Evolutionary conservation across 2,113 vertebrate genomes (phyloP).

Genomic region (Coptodon rendalli): DNA sequence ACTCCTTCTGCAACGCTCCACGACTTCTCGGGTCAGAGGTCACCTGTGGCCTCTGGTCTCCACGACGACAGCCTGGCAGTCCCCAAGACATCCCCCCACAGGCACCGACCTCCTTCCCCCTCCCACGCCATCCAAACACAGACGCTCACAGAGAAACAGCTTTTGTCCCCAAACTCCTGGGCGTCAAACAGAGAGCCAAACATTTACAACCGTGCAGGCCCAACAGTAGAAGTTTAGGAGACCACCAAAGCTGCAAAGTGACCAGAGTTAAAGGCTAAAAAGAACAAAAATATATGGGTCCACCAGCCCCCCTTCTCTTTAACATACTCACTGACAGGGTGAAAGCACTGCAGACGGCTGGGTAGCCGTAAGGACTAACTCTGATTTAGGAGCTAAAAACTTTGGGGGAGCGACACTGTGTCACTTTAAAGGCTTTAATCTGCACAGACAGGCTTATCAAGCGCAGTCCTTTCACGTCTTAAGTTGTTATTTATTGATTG

Average conservation of each 20-base stretch:
- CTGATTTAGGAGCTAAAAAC: not conserved
- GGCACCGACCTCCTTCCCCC: not conserved
- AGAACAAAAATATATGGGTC: not conserved
- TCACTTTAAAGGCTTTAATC: not conserved
- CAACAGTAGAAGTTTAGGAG: slow-evolving; percentile 7
- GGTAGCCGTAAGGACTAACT: not conserved
- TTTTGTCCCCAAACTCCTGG: slow-evolving; percentile 59
- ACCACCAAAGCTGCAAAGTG: slow-evolving; percentile 17
- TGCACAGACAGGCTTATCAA: not conserved
- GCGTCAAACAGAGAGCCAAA: slow-evolving; percentile 53
- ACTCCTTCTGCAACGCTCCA: slow-evolving; percentile 21
- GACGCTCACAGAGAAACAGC: slow-evolving; percentile 15
- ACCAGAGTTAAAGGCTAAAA: not conserved
- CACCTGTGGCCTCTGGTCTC: slow-evolving; percentile 70
- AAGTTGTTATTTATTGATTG: not conserved
- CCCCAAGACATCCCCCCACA: slow-evolving; percentile 17
- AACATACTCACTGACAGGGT: not conserved
- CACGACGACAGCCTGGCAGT: slow-evolving; percentile 64
- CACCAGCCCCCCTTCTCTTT: not conserved
- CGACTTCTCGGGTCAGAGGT: slow-evolving; percentile 62
- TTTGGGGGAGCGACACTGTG: not conserved
- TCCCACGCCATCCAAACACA: not conserved
- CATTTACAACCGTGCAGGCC: slow-evolving; percentile 19
- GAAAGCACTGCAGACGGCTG: not conserved
- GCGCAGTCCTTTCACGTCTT: not conserved